These are phyloP conservation scores for Serrognathus titanus DNA, from an alignment of 2,888 invertebrate genomes.

Conservation along the genomic window DNA sequence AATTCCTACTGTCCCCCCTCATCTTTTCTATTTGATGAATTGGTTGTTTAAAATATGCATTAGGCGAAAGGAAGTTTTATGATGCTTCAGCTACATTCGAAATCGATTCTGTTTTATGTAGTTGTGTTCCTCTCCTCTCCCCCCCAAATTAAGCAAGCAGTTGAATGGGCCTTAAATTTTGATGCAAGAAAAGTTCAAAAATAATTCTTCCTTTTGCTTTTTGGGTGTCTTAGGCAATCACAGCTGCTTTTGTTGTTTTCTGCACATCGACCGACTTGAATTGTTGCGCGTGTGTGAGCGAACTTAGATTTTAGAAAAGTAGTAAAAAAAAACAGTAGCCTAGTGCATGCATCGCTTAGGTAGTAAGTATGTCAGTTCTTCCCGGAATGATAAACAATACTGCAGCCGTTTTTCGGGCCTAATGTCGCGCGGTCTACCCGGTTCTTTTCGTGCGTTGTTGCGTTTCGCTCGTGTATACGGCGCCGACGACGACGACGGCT, in stretches of 20 bases:
- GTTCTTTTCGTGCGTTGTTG: constrained; percentile 18
- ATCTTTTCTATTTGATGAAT: not conserved
- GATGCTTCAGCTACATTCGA: no score
- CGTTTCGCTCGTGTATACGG: not conserved
- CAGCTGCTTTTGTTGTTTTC: constrained; percentile 27
- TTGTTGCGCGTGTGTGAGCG: constrained; percentile 43
- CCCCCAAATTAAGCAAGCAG: not conserved
- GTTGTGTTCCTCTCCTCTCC: not conserved
- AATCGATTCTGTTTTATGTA: no score
- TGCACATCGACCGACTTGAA: constrained; percentile 44
- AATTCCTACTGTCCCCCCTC: constrained; percentile 37
- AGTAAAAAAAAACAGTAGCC: constrained; percentile 16
- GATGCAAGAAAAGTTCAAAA: not conserved
- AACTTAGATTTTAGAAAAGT: constrained; percentile 26
- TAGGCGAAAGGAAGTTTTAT: no score
- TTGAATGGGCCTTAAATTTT: not conserved
- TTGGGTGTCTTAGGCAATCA: constrained; percentile 5
- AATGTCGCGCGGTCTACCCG: constrained; percentile 35
- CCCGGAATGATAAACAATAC: constrained; percentile 21
- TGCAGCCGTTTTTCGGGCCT: constrained; percentile 39
- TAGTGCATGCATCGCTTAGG: constrained; percentile 36
- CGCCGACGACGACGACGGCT: no score
- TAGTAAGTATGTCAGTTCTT: constrained; percentile 33
- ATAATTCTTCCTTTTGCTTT: not conserved
- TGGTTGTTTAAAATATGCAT: no score